A percentile compares a stretch with the other conserved stretches of the same genome.
phyloP scores from a whole-genome alignment of 2,888 invertebrate species.

The Calameuta idolon region DNA sequence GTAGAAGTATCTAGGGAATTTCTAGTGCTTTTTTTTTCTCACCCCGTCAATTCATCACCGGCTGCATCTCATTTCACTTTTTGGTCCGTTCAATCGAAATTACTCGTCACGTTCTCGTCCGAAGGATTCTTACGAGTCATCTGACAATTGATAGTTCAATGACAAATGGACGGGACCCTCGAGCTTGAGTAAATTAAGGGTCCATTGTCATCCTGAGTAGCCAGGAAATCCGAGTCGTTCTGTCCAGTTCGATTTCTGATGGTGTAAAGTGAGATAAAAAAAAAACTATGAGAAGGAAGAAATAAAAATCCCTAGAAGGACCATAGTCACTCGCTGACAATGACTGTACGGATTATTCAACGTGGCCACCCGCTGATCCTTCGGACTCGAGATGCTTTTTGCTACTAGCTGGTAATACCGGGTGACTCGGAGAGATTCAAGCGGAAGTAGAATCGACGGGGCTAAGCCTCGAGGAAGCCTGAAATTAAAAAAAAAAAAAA shows the following conservation, averaged over 20 bases:
- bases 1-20: background rate
- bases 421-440: background rate
- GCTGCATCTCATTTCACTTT: background rate
- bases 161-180: background rate
- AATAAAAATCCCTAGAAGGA: background rate
- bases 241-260: background rate
- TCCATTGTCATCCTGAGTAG: background rate
- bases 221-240: background rate
- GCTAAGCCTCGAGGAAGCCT: background rate
- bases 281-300: background rate
- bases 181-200: background rate
- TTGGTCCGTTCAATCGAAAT: background rate
- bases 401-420: background rate
- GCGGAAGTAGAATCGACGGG: background rate
- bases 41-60: background rate
- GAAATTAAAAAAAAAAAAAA: background rate
- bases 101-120: background rate
- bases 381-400: background rate
- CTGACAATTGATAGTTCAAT: background rate
- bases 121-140: background rate
- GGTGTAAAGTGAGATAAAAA: background rate
- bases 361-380: background rate
- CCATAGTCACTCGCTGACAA: background rate
- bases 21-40: background rate
- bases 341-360: background rate